phyloP scores from a whole-genome alignment of 1,140 invertebrate species.

The Aleiodes sp. region DNA sequence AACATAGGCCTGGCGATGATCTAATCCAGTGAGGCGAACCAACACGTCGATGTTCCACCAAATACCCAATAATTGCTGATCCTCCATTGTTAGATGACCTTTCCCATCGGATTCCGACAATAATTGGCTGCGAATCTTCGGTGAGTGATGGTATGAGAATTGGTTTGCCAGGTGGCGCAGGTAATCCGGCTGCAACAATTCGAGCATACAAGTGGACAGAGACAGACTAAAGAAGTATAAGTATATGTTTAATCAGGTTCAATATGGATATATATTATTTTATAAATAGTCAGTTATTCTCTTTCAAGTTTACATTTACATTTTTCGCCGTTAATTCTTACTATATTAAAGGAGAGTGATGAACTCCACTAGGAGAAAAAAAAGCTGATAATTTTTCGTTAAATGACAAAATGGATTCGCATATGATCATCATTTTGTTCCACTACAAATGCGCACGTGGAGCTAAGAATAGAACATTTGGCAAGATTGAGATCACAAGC shows the following conservation, averaged over 20 bases:
- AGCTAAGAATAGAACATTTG: neutral
- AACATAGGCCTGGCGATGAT: constrained; percentile 75
- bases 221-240: neutral
- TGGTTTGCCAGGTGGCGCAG: constrained; percentile 80
- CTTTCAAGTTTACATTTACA: too few species aligned
- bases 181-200: constrained; percentile 47
- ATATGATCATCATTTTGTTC: neutral
- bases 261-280: too few species aligned
- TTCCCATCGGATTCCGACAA: constrained; percentile 89
- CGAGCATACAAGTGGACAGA: neutral
- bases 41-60: constrained; percentile 81
- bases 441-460: neutral
- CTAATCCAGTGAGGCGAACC: constrained; percentile 81
- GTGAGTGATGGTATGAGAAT: constrained; percentile 72
- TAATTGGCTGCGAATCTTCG: constrained; percentile 78
- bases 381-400: neutral
- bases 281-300: too few species aligned
- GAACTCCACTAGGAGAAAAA: too few species aligned
- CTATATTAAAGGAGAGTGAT: neutral
- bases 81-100: constrained; percentile 86
- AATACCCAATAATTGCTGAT: constrained; percentile 85
- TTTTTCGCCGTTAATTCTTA: neutral
- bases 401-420: neutral
- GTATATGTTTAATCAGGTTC: too few species aligned
- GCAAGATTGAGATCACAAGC: neutral